Base-by-base conservation (phyloP, 2,888 invertebrate species). In the Tenthredo distinguenda region DNA sequence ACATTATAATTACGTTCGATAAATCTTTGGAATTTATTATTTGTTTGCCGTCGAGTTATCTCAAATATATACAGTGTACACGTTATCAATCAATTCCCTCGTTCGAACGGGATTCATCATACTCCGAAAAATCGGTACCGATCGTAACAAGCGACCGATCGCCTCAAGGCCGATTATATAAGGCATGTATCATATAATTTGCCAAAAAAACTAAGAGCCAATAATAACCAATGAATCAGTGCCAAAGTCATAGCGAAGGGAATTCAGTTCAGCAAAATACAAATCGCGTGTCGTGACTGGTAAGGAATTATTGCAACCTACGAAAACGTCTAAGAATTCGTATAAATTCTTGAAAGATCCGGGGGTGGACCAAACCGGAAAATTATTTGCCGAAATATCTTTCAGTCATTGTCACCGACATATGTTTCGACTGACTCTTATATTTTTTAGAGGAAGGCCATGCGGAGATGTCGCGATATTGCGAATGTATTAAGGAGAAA, bases 1-100 rank as follows among this genome's bases (percentile, higher is more conserved):
- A 62, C 58, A 81, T 34, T 62, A 81, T 81, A 81, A 81, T 62
- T 81, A 81, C 58, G 81, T 37, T 81, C 18, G 81, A 81, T n/a
- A 81, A 81, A 81, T 81, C 58, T 62, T 31, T 62, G 81, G 81
- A 81, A 81, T 81, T 62, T 40, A 62, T 34, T 81, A 81, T 62
- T 81, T 81, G 81, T 81, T 81, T 81, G 81, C 40, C 58, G 21
- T 81, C 4, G 26, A 40, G 21, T 81, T 81, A 81, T 81, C 81
- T 81, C 31, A n/a, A n/a, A 55, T 55, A 50, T 50, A 18, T 26
- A 3, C 10, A 3, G 10, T 0, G 50, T 50, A 50, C 68, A 18
- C 15, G 3, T 37, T 21, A 62, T 40, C 15, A 12, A 50, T 31
- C 12, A 21, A 58, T 37, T 79, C 10, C 9, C 26, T 2, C 5